Base-by-base conservation (phyloP, 1,140 invertebrate genomes). In the Drosophila pseudoobscura region DNA sequence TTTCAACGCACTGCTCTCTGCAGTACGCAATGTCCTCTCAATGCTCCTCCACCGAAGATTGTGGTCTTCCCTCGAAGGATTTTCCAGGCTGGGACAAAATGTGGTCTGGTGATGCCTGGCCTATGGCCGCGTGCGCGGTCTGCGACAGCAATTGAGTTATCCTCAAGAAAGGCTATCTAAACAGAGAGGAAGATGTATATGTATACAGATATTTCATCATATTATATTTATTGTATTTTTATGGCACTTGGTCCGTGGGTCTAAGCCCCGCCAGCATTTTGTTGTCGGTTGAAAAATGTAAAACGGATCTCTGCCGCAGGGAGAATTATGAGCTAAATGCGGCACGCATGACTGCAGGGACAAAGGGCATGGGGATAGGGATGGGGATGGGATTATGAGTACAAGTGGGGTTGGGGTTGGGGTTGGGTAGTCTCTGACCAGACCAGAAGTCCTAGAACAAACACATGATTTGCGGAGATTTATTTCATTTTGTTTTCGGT, bases 221-320 rank as follows among this genome's bases (percentile, higher is more conserved):
- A 78, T 76, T 55, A 71, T 63, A 88, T 87, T 87, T 87, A 88
- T 87, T 87, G 78, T 88, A 68, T 88, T 87, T 39, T 87, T 88
- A 87, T 88, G 78, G 71, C 78, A 85, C 78, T 85, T 83, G 64
- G 52, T 8, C 7, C 7, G 29, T 31, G 63, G n/a, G 31, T 31
- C 8, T 3, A 9, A 78, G 82, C 64, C 82, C 58, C 45, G 54
- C 3, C 57, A 58, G 64, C 75, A 66, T 87, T 85, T 82, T 85
- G 82, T 74, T 57, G 54, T 53, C 26, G 17, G 11, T 20, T 80
- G 78, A 87, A 85, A 87, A 85, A 87, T 82, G 82, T 82, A 82
- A 82, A 85, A 69, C 64, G 55, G 64, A 61, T 41, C 56, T 62
- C 41, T 31, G 53, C 72, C 63, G 59, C 26, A 50, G 59, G 77